Base-by-base conservation (phyloP, 2,888 invertebrate genomes). In the Lasioglossum zephyrum region DNA sequence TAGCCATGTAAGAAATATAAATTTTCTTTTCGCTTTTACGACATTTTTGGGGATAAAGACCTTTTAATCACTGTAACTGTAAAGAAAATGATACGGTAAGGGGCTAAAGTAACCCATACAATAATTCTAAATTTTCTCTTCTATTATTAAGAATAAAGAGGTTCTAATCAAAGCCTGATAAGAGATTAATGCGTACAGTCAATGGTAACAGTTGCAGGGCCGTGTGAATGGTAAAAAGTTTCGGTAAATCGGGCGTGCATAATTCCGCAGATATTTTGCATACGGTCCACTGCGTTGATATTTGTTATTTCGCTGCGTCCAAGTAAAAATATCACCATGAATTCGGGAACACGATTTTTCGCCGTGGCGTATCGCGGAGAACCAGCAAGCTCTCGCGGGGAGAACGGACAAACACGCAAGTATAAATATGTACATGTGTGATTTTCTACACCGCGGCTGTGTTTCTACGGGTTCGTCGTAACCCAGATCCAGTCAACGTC, bases 401-500 rank as follows among this genome's bases (percentile, higher is more conserved):
- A 5, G 13, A 26, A 6, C 60, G 5, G 60, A 31, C 60, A 63
- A 79, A 79, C 72, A 53, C 70, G 36, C 60, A 60, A 31, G 47
- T 18, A 47, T 47, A 79, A 76, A 80, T 70, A 70, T 53, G 70
- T 49, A 77, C 5, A 44, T 44, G 53, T 72, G 31, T 18, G 66
- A 66, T 66, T 66, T 66, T 66, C 66, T 66, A 13, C 74, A 31
- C 13, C n/a, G 69, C 11, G 4, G 4, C 69, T 69, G 47, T 60
- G 57, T 70, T 81, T 81, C 47, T 36, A 39, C 47, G 18, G 66
- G 36, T 39, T 49, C 69, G 73, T 73, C 53, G 22, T 26, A 44
- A 22, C 70, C 11, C 22, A 69, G 47, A 81, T 75, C 39, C 82
- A 81, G 82, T 41, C n/a, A 74, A 74, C 82, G 69, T 75, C 70